Base-by-base conservation (phyloP, 2,797 vertebrate genomes). In the Halcyon chelicuti region DNA sequence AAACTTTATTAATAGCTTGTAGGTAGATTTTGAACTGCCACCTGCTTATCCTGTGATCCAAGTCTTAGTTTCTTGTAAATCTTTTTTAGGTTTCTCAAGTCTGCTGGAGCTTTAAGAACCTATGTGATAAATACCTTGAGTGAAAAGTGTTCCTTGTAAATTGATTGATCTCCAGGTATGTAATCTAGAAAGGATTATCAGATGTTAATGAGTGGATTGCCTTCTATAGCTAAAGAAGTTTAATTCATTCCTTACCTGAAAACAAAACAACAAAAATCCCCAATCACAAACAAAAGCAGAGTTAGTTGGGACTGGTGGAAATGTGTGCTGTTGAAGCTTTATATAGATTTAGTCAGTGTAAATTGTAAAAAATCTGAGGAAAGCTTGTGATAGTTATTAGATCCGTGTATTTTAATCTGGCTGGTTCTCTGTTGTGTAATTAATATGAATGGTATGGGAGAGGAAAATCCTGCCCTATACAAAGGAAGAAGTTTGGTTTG, bases 321-420 rank as follows among this genome's bases (percentile, higher is more conserved):
- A 35, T n/a, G 2, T 5, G 1, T 70, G 37, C 22, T 25, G 1
- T 37, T 52, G 19, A 0, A 74, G 22, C 3, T 47, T 76, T 9
- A 28, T 33, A 20, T n/a, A 62, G 14, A 31, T n/a, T 23, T 61
- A 55, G 12, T 8, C 4, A 72, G n/a, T 33, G 25, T 18, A 47
- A 73, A 55, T 10, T 31, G 7, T 18, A 42, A 65, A 63, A 67
- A 23, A 7, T 26, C 4, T 31, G 12, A 51, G 13, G 33, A 51
- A 93, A 83, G 2, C 2, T 26, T 66, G 2, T 20, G 2, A 6
- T 23, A 22, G 5, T 58, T 68, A 10, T 6, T 62, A 10, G 5
- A 9, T 71, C 18, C 10, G 2, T 39, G 66, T 65, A 33, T 12
- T 54, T 28, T 44, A 58, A 22, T 33, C 23, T n/a, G 29, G 2